A percentile compares a stretch with the other conserved stretches of the same genome.
These are phyloP conservation scores for Littorina saxatilis DNA, from an alignment of 1,140 invertebrate species.

Conservation along the genomic window DNA sequence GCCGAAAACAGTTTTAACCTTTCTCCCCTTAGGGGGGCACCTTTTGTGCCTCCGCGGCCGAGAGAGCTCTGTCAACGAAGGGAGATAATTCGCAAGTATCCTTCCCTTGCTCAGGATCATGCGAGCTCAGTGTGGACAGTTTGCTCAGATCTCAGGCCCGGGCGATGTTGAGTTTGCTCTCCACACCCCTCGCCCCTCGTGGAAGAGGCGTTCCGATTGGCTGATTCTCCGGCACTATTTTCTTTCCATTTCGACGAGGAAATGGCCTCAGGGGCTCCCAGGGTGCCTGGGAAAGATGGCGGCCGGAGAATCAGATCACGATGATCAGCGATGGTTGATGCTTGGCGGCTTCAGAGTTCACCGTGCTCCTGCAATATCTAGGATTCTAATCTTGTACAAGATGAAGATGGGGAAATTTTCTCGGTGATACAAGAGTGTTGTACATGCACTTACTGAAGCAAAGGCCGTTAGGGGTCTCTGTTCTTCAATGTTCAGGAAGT, in stretches of 20 bases:
- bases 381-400: too few species aligned
- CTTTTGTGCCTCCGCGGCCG: background rate
- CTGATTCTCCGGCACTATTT: conserved; percentile 21
- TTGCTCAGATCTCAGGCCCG: conserved; percentile 18
- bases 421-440: too few species aligned
- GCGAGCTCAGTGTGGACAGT: background rate
- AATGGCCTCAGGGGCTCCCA: background rate
- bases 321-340: conserved; percentile 18
- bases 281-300: conserved; percentile 7
- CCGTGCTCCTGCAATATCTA: too few species aligned
- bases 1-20: conserved; percentile 30
- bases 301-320: conserved; percentile 9
- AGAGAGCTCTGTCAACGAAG: conserved; percentile 19
- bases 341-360: background rate
- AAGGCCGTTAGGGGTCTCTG: too few species aligned
- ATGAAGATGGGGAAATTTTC: too few species aligned
- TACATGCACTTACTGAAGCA: too few species aligned
- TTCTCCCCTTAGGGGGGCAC: background rate
- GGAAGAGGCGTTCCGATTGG: conserved; percentile 22
- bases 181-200: conserved; percentile 5
- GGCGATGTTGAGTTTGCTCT: conserved; percentile 23
- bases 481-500: too few species aligned
- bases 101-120: background rate
- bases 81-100: conserved; percentile 20
- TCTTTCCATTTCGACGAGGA: conserved; percentile 31